phyloP scores from a whole-genome alignment of 2,888 invertebrate genomes.

The Cephus pulcher region DNA sequence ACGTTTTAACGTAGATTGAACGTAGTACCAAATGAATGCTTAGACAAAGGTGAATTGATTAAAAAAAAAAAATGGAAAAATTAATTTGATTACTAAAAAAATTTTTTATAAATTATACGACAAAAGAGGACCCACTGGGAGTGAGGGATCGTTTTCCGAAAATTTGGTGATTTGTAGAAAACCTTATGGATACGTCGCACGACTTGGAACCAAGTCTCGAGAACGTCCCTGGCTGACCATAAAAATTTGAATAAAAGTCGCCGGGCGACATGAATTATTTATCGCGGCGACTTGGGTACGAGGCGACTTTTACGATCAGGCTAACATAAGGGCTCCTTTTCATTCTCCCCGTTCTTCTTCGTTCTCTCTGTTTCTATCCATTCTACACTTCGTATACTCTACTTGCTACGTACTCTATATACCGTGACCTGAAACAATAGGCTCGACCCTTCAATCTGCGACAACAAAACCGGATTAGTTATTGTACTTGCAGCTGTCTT shows the following conservation, averaged over 20 bases:
- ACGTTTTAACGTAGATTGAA: neutral
- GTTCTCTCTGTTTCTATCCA: neutral
- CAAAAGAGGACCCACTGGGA: neutral
- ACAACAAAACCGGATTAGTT: neutral
- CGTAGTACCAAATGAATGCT: neutral
- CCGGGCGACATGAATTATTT: slow-evolving; percentile 38
- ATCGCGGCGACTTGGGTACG: slow-evolving; percentile 19
- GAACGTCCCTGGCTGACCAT: neutral
- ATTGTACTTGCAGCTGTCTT: neutral
- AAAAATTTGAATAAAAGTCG: slow-evolving; percentile 8
- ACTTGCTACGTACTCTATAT: neutral
- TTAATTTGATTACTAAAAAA: neutral
- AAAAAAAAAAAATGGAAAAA: neutral
- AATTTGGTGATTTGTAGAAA: slow-evolving; percentile 12
- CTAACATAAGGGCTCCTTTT: neutral
- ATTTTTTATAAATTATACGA: neutral
- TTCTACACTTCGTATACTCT: neutral
- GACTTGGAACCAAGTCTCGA: slow-evolving; percentile 5
- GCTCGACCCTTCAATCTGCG: neutral
- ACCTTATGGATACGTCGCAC: slow-evolving; percentile 27
- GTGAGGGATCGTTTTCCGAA: neutral
- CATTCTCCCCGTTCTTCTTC: neutral
- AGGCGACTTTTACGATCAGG: neutral
- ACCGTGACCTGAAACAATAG: neutral
- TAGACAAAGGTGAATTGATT: neutral